phyloP scores from a whole-genome alignment of 2,888 invertebrate species.

The Strigamia maritima region DNA sequence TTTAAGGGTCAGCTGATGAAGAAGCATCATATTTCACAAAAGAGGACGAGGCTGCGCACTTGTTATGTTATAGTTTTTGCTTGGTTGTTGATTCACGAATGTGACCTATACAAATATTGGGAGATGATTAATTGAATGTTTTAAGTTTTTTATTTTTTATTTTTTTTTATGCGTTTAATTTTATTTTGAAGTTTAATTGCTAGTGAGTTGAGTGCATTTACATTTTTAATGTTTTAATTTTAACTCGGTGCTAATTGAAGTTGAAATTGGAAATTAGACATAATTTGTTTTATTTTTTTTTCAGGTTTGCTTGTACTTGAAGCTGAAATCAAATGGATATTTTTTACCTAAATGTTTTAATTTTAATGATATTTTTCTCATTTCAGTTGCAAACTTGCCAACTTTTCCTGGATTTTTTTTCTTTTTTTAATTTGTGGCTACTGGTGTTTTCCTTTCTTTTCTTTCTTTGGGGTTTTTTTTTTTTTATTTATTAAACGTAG shows the following conservation, averaged over 20 bases:
- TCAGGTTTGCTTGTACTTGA: background rate
- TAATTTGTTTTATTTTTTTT: conserved; percentile 10
- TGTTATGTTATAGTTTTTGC: background rate
- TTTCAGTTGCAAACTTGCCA: background rate
- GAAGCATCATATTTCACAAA: conserved; percentile 13
- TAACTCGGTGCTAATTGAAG: conserved; percentile 10
- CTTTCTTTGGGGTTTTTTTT: background rate
- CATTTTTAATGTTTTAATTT: conserved; percentile 9
- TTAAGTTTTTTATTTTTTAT: background rate
- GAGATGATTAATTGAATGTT: background rate
- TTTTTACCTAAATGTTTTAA: background rate
- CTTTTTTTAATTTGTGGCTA: background rate
- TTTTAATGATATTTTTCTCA: conserved; percentile 1
- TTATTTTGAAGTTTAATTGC: background rate
- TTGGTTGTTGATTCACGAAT: background rate
- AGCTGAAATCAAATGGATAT: background rate
- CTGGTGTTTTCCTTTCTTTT: background rate
- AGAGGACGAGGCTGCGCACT: background rate
- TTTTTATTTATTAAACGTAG: too few species aligned
- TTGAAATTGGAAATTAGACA: conserved; percentile 5
- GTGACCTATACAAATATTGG: background rate
- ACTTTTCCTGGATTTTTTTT: background rate
- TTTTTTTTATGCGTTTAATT: background rate
- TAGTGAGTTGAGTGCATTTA: conserved; percentile 1
- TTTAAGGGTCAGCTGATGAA: conserved; percentile 20